These are phyloP conservation scores for Pemphigus obesinymphae DNA, from an alignment of 1,140 invertebrate species.

Conservation along the genomic window DNA sequence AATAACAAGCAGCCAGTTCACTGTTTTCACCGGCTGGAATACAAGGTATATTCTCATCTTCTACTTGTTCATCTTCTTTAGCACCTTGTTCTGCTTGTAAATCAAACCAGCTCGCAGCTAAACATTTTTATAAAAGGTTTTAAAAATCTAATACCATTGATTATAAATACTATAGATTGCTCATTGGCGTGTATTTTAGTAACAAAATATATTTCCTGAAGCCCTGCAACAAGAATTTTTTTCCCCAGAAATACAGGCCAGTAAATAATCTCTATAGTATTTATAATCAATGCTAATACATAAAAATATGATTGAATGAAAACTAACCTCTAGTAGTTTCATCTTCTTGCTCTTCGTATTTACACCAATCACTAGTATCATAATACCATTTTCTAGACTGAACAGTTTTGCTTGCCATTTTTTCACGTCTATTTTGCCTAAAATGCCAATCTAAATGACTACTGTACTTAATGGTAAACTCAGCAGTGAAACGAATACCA, in stretches of 20 bases:
- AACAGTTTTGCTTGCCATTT: slow-evolving; percentile 75
- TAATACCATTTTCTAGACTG: slow-evolving; percentile 85
- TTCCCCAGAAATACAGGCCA: too few species aligned
- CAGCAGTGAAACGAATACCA: slow-evolving; percentile 81
- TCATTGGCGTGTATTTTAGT: too few species aligned
- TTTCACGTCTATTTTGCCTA: slow-evolving; percentile 80
- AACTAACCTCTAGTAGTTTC: slow-evolving; percentile 75
- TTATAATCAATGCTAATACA: too few species aligned
- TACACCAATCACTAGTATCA: slow-evolving; percentile 84
- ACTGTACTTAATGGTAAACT: slow-evolving; percentile 80
- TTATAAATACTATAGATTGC: too few species aligned
- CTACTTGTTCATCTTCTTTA: slow-evolving; percentile 50
- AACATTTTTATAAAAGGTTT: slow-evolving; percentile 28
- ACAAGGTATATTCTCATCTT: slow-evolving; percentile 57
- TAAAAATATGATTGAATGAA: not conserved
- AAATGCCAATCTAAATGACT: slow-evolving; percentile 98
- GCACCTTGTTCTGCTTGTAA: slow-evolving; percentile 54
- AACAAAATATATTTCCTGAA: too few species aligned
- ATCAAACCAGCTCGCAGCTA: slow-evolving; percentile 86
- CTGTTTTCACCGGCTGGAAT: slow-evolving; percentile 58
- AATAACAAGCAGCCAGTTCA: slow-evolving; percentile 65
- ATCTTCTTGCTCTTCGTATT: slow-evolving; percentile 91
- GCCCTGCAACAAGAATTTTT: too few species aligned
- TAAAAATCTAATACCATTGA: not conserved
- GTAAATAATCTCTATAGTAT: too few species aligned